A percentile compares a stretch with the other conserved stretches of the same genome.
Conservation (phyloP, 2,113 vertebrate genomes). For the Tychaedon coryphoeus region DNA sequence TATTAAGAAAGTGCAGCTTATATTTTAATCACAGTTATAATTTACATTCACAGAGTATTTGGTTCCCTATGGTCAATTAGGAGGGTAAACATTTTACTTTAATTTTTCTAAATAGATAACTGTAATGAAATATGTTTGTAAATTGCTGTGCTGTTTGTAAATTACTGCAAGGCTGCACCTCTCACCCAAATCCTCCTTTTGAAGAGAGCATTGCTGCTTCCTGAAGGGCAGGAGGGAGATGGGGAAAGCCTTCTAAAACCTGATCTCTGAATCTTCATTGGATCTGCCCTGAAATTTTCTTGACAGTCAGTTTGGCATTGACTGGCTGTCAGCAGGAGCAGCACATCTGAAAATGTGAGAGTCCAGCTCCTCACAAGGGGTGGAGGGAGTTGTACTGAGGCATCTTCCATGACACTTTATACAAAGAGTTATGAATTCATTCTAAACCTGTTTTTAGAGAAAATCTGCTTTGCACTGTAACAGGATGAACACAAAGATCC, state of each 20-base stretch:
- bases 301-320: slow-evolving; percentile 1
- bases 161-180: neutral
- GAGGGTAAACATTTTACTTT: slow-evolving; percentile 29
- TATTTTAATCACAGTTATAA: slow-evolving; percentile 52
- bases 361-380: neutral
- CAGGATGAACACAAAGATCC: accelerated
- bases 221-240: neutral
- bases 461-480: neutral
- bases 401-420: neutral
- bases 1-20: slow-evolving; percentile 21
- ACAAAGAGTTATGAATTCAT: neutral
- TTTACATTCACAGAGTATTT: slow-evolving; percentile 48
- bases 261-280: neutral
- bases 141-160: slow-evolving; percentile 14
- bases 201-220: neutral
- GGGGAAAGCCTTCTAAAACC: neutral
- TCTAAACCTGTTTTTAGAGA: neutral
- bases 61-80: slow-evolving; percentile 57
- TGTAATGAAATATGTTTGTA: slow-evolving; percentile 27
- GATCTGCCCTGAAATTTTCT: neutral
- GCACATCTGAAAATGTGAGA: neutral
- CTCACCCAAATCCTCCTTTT: neutral
- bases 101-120: slow-evolving; percentile 44
- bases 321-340: slow-evolving; percentile 3
- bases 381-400: neutral